These are phyloP conservation scores for Stenotaenia linearis DNA, from an alignment of 2,888 invertebrate genomes.

Conservation along the genomic window DNA sequence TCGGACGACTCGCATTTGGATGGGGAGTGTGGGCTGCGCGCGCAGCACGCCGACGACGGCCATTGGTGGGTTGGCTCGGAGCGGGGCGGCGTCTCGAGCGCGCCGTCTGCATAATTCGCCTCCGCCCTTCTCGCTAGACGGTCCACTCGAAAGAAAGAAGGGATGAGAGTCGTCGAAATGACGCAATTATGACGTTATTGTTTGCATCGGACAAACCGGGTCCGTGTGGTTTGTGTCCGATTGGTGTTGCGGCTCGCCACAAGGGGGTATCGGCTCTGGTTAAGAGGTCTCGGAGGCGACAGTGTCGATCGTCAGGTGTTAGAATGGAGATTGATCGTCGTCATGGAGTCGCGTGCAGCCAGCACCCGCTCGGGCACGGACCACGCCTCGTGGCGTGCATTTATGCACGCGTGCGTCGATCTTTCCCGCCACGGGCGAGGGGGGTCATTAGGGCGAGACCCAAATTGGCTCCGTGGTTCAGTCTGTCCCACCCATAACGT, in stretches of 20 bases:
- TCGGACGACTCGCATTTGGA: neutral
- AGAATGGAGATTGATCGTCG: neutral
- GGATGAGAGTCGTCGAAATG: neutral
- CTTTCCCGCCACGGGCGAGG: neutral
- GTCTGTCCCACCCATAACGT: neutral
- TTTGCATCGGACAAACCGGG: neutral
- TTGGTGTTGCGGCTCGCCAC: neutral
- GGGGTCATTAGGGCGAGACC: neutral
- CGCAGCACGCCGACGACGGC: neutral
- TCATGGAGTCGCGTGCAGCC: neutral
- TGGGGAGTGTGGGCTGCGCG: neutral
- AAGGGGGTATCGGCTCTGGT: neutral
- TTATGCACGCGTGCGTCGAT: neutral
- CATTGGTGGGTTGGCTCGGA: neutral
- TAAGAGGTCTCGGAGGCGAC: too few relatives aligned
- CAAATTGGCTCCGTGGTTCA: neutral
- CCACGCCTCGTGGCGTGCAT: neutral
- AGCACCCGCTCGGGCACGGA: neutral
- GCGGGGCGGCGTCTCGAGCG: neutral
- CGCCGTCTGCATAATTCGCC: neutral
- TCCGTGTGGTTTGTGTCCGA: neutral
- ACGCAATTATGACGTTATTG: constrained; percentile 5
- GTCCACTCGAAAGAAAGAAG: neutral
- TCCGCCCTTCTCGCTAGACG: neutral
- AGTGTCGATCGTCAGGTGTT: neutral